Conservation (phyloP, 2,888 invertebrate species). For the Crossocerus cetratus region DNA sequence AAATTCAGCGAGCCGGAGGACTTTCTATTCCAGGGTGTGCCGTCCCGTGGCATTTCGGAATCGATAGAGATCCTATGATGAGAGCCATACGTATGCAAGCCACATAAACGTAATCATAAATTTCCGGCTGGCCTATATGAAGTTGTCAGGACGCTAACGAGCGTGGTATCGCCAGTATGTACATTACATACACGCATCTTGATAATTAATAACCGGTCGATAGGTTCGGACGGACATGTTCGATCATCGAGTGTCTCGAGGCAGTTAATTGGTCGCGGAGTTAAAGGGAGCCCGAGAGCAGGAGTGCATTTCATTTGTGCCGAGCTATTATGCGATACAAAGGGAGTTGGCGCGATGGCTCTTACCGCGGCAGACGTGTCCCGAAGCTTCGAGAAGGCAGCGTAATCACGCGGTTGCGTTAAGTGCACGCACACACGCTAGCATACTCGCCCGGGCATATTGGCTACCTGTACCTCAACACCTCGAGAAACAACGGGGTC, state of each 20-base stretch:
- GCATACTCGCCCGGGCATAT: not conserved
- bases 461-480: slow-evolving; percentile 49
- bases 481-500: slow-evolving; percentile 41
- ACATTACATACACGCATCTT: too few species aligned
- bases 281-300: too few species aligned
- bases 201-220: too few species aligned
- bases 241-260: too few species aligned
- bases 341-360: too few species aligned
- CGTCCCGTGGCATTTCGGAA: not conserved
- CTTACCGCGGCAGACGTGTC: not conserved
- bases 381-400: slow-evolving; percentile 28
- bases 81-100: not conserved
- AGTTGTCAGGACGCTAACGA: not conserved
- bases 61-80: slow-evolving; percentile 1
- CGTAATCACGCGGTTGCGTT: slow-evolving; percentile 10
- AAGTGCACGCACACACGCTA: slow-evolving; percentile 17
- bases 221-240: too few species aligned
- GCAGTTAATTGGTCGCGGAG: too few species aligned
- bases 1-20: slow-evolving; percentile 18
- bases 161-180: too few species aligned
- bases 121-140: not conserved
- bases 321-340: too few species aligned
- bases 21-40: slow-evolving; percentile 1
- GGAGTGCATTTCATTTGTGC: too few species aligned
- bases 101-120: not conserved